A percentile compares a stretch with the other conserved stretches of the same genome.
phyloP scores from a whole-genome alignment of 2,113 vertebrate species.

The Lepus timidus region DNA sequence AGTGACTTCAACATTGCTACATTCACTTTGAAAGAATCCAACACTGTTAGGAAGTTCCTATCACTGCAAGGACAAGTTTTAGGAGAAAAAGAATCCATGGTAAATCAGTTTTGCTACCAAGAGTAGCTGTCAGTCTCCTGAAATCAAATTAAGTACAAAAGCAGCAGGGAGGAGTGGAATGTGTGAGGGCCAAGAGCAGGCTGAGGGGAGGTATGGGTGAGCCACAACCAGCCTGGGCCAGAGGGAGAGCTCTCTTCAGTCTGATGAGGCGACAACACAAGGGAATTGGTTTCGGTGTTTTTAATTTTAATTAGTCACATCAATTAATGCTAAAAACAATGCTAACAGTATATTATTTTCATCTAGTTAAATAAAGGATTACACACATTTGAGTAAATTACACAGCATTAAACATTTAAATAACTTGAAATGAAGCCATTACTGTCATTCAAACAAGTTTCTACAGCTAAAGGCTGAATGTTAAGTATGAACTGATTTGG shows the following conservation, averaged over 20 bases:
- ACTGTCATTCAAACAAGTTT: slow-evolving; percentile 86
- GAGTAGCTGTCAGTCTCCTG: background rate
- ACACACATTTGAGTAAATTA: slow-evolving; percentile 84
- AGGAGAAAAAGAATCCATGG: slow-evolving; percentile 8
- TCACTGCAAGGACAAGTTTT: slow-evolving; percentile 54
- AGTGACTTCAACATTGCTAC: slow-evolving; percentile 60
- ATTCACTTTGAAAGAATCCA: slow-evolving; percentile 59
- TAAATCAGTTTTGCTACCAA: slow-evolving; percentile 46
- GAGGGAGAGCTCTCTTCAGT: background rate
- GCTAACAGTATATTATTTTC: slow-evolving; percentile 82
- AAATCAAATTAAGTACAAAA: slow-evolving; percentile 67
- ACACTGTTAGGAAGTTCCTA: background rate
- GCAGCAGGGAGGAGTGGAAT: background rate
- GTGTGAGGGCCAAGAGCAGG: background rate
- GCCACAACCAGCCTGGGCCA: background rate
- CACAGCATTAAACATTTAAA: slow-evolving; percentile 84
- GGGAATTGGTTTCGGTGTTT: slow-evolving; percentile 59
- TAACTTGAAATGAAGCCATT: slow-evolving; percentile 86
- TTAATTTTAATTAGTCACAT: slow-evolving; percentile 78
- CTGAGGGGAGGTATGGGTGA: background rate
- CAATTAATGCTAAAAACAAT: slow-evolving; percentile 83
- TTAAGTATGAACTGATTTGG: slow-evolving; percentile 84
- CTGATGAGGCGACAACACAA: slow-evolving; percentile 31
- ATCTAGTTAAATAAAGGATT: slow-evolving; percentile 83
- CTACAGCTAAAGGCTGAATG: slow-evolving; percentile 82